Percentiles rank a stretch among this genome's conserved stretches.
phyloP scores from a whole-genome alignment of 2,113 vertebrate genomes.

The Opisthocomus hoazin region DNA sequence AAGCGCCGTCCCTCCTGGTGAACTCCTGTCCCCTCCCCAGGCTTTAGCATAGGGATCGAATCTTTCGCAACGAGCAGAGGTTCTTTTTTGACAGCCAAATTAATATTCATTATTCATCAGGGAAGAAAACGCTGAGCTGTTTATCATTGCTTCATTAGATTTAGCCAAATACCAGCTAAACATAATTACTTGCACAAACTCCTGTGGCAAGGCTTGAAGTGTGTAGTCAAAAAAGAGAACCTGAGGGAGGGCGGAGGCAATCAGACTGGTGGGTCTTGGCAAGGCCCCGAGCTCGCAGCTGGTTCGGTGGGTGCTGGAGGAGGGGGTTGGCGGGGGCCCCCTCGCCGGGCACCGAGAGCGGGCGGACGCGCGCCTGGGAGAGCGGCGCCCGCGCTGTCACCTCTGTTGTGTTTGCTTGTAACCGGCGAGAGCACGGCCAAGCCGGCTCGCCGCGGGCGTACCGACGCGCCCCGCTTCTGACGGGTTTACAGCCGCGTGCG shows the following conservation, averaged over 20 bases:
- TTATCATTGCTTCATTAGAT: slow-evolving; percentile 74
- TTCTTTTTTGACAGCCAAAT: slow-evolving; percentile 64
- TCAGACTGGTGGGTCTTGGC: neutral
- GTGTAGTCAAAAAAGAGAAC: neutral
- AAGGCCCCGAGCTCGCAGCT: neutral
- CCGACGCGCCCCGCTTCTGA: fast-evolving
- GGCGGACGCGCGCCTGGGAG: neutral
- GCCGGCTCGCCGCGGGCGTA: neutral
- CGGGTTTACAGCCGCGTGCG: too few relatives aligned
- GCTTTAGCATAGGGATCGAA: neutral
- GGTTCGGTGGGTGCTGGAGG: neutral
- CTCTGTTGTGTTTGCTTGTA: neutral
- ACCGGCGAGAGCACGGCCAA: neutral
- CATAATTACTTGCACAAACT: slow-evolving; percentile 67
- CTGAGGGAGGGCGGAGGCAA: neutral
- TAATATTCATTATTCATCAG: slow-evolving; percentile 74
- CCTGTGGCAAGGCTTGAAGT: slow-evolving; percentile 49
- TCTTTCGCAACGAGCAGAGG: neutral
- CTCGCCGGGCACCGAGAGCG: neutral
- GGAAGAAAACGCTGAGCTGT: slow-evolving; percentile 67
- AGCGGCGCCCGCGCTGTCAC: neutral
- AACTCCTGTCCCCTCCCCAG: neutral
- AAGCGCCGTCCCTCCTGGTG: neutral
- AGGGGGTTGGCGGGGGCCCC: neutral
- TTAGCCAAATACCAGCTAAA: slow-evolving; percentile 72